Base-by-base conservation (phyloP, 2,888 invertebrate species). In the Chrysolina americana region DNA sequence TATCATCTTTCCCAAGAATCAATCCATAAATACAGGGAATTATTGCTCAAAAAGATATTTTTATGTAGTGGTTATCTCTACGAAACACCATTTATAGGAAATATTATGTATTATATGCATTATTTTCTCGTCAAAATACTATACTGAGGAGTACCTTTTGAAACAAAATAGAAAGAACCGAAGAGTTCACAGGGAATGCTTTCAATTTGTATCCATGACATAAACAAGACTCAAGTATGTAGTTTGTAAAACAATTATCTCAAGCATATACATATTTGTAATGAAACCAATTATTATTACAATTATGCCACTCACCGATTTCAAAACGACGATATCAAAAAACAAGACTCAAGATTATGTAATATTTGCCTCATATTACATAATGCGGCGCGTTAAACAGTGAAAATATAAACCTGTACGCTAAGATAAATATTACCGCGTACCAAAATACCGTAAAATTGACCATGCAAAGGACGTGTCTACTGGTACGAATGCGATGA, bases 331-430 rank as follows among this genome's bases (percentile, higher is more conserved):
- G 28, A n/a, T 47, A 48, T 63, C 70, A 48, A 63, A 41, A 59
- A 70, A 70, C 64, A 47, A 65, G 63, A 64, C 53, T 65, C n/a
- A 8, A 50, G 36, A 53, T 70, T 70, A 64, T 41, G 56, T 28
- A 70, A 70, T 50, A 21, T 70, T 69, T 53, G 53, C 62, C 70
- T 50, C 48, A n/a, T 70, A 65, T 70, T 70, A 64, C 70, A 70
- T 68, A 68, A 68, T 53, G 19, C 41, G 41, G 41, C 36, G 50
- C 50, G 68, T 68, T 68, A 50, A 68, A 68, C 21, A 53, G 47
- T 53, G 5, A 15, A 66, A 68, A 53, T 68, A 48, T 50, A 17
- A 66, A 50, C 23, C 36, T 50, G 50, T 36, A 66, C 50, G 50
- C 36, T 23, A 50, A 41, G 66, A 66, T 66, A 50, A 50, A 68